Percentiles rank a stretch among this genome's conserved stretches.
These are phyloP conservation scores for Eueides isabella DNA, from an alignment of 1,140 invertebrate species.

Conservation along the genomic window DNA sequence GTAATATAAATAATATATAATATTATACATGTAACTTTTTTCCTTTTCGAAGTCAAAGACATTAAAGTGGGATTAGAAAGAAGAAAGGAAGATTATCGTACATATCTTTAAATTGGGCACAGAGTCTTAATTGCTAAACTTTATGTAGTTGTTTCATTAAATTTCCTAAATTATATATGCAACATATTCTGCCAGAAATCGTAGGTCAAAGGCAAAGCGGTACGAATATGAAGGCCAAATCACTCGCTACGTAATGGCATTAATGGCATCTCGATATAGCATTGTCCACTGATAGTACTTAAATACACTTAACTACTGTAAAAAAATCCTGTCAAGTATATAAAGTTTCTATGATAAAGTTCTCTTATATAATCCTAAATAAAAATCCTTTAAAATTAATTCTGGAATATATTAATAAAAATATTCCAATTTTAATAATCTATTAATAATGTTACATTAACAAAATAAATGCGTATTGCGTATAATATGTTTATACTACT, in stretches of 20 bases:
- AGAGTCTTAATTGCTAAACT: background rate
- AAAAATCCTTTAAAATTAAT: too few relatives aligned
- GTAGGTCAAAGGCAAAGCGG: conserved; percentile 27
- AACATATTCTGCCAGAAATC: conserved; percentile 20
- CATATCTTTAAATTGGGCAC: background rate
- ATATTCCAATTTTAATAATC: background rate
- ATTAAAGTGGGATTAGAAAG: background rate
- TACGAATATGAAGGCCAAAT: conserved; percentile 15
- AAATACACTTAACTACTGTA: background rate
- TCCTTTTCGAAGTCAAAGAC: too few relatives aligned
- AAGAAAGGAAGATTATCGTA: too few relatives aligned
- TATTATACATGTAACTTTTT: too few relatives aligned
- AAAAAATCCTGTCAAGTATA: too few relatives aligned
- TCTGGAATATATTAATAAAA: too few relatives aligned
- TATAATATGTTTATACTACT: background rate
- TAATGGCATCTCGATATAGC: conserved; percentile 12
- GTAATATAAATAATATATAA: too few relatives aligned
- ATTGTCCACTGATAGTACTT: background rate
- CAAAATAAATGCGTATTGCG: background rate
- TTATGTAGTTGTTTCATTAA: background rate
- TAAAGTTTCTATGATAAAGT: too few relatives aligned
- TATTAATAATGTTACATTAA: too few relatives aligned
- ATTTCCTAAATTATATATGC: background rate
- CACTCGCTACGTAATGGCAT: conserved; percentile 17
- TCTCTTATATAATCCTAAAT: background rate